Conservation (phyloP, 2,113 vertebrate genomes). For the Apteryx mantelli region DNA sequence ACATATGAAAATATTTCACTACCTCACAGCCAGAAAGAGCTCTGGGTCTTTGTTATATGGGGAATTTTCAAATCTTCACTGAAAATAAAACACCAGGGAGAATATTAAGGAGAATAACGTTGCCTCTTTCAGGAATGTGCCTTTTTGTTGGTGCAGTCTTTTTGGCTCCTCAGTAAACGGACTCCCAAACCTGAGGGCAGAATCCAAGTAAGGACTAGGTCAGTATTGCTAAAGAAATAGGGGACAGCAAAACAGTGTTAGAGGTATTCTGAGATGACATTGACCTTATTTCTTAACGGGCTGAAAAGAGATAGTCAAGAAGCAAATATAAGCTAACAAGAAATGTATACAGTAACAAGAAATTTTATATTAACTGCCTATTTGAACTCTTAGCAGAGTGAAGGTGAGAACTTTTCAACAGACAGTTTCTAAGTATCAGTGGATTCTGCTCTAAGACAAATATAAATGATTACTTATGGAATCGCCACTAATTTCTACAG, state of each 20-base stretch:
- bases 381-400: background rate
- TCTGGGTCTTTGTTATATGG: background rate
- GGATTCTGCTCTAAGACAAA: background rate
- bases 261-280: background rate
- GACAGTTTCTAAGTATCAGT: fast-evolving
- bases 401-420: background rate
- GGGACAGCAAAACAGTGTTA: background rate
- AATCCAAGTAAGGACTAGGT: background rate
- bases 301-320: background rate
- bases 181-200: background rate
- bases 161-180: background rate
- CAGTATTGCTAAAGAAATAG: background rate
- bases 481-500: background rate
- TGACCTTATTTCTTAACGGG: background rate
- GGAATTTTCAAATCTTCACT: background rate
- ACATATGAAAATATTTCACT: background rate
- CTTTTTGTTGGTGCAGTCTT: background rate
- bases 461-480: background rate
- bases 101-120: background rate
- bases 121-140: background rate
- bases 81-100: background rate
- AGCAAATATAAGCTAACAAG: background rate
- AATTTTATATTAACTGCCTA: background rate
- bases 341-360: background rate
- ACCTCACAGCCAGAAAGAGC: background rate